phyloP scores from a whole-genome alignment of 2,797 vertebrate genomes.

The Megalops cyprinoides region DNA sequence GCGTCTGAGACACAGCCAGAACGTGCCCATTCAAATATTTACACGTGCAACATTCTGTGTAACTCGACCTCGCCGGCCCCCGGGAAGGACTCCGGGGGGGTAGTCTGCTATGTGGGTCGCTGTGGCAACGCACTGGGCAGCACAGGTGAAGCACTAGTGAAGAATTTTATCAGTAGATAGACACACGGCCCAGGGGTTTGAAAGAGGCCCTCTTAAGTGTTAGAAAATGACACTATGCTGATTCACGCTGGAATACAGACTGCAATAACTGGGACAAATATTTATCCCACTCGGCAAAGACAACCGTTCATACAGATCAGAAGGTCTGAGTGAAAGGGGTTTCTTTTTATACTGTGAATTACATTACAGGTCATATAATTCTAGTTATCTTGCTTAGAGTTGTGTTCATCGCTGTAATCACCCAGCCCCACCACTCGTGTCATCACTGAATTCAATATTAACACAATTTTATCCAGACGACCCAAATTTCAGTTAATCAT shows the following conservation, averaged over 20 bases:
- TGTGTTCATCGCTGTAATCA: background rate
- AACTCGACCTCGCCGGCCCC: constrained; percentile 9
- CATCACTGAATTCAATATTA: constrained; percentile 1
- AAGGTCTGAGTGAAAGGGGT: background rate
- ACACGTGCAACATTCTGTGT: constrained; percentile 41
- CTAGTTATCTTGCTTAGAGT: background rate
- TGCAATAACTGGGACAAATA: too few relatives aligned
- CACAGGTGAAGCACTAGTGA: constrained; percentile 12
- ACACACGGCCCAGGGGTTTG: background rate
- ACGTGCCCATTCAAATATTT: constrained; percentile 50
- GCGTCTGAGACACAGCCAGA: constrained; percentile 39
- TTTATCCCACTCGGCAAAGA: background rate
- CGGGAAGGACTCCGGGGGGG: constrained; percentile 36
- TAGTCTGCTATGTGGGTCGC: constrained; percentile 58
- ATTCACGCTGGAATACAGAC: too few relatives aligned
- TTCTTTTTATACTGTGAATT: background rate
- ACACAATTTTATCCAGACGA: background rate
- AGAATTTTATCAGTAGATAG: background rate
- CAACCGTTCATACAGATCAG: too few relatives aligned
- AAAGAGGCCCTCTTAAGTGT: background rate
- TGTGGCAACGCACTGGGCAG: constrained; percentile 38
- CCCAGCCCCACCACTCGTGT: background rate
- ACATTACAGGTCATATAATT: background rate
- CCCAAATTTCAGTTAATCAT: background rate
- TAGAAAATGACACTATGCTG: too few relatives aligned